Base-by-base conservation (phyloP, 2,113 vertebrate genomes). In the Peucedramus taeniatus region DNA sequence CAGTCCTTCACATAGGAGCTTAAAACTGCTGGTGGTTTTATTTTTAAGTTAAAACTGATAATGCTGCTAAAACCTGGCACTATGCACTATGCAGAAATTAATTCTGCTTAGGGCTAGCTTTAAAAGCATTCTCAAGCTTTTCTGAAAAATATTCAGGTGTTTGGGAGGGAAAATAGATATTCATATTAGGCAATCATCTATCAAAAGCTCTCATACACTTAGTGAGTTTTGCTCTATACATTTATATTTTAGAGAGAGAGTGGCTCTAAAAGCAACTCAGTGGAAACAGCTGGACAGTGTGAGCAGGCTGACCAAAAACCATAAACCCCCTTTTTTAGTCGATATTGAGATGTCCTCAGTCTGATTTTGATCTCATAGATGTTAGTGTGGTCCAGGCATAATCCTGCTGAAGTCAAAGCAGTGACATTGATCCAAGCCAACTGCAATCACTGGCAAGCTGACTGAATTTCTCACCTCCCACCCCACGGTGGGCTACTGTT, bases 391-490 rank as follows among this genome's bases (percentile, higher is more conserved):
- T 60, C 91, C 65, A 87, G 47, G 88, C 57, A 64, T 90, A 94
- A 94, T 87, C 57, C 31, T 66, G 3, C 64, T 57, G 79, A 83
- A 93, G 75, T 93, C 79, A 95, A 70, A 86, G 71, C 68, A 93
- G 74, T 82, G 85, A 86, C 75, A 83, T 21, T 59, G 79, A 93
- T 83, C 89, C 87, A 94, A 95, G 61, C 23, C 71, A 76, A 93
- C 83, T 93, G 87, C 68, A 94, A 26, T 83, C 88, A 37, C 81
- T 65, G 59, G 37, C 78, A 91, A 59, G 42, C 60, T 90, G 66
- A 88, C 75, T 74, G 92, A 86, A 93, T 96, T 96, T 95, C 87
- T 86, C 78, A 90, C 75, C 68, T 95, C 92, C 82, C 71, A 91
- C 59, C 54, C 72, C 45, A 72, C 0, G 7, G 79, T 72, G 54